Conservation (phyloP, 1,140 invertebrate genomes). For the Neuroterus valhalla region DNA sequence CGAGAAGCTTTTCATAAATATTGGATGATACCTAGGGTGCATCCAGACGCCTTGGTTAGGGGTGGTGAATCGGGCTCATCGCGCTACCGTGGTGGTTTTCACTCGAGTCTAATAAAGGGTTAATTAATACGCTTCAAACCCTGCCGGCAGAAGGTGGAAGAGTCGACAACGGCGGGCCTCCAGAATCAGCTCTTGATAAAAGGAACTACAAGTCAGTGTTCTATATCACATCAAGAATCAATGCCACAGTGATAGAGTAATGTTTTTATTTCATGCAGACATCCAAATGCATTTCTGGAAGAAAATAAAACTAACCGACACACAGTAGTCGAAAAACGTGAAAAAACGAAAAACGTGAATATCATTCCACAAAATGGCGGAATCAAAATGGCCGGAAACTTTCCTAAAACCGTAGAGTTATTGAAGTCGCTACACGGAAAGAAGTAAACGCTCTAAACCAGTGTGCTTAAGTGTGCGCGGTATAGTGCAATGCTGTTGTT, state of each 20-base stretch:
- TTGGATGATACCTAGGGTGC: conserved; percentile 63
- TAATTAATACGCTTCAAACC: conserved; percentile 74
- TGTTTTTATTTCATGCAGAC: too few relatives aligned
- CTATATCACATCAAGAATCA: not conserved
- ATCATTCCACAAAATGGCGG: too few relatives aligned
- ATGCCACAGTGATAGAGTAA: too few relatives aligned
- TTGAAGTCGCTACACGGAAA: too few relatives aligned
- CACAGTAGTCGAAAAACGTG: too few relatives aligned
- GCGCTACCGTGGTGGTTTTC: conserved; percentile 67
- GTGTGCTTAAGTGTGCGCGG: too few relatives aligned
- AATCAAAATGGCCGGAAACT: too few relatives aligned
- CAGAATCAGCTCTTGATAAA: conserved; percentile 14
- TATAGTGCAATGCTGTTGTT: too few relatives aligned
- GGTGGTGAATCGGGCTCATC: conserved; percentile 67
- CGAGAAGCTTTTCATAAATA: conserved; percentile 71
- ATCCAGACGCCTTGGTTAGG: conserved; percentile 46
- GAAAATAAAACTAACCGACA: not conserved
- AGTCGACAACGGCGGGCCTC: conserved; percentile 29
- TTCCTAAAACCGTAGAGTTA: too few relatives aligned
- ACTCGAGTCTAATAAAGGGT: conserved; percentile 72
- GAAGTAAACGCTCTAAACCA: too few relatives aligned
- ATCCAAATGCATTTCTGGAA: too few relatives aligned
- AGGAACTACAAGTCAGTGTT: conserved; percentile 1
- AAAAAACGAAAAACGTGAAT: too few relatives aligned
- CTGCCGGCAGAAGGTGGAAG: conserved; percentile 54